A percentile compares a stretch with the other conserved stretches of the same genome.
Conservation (phyloP, 2,113 vertebrate species). For the Grus americana region DNA sequence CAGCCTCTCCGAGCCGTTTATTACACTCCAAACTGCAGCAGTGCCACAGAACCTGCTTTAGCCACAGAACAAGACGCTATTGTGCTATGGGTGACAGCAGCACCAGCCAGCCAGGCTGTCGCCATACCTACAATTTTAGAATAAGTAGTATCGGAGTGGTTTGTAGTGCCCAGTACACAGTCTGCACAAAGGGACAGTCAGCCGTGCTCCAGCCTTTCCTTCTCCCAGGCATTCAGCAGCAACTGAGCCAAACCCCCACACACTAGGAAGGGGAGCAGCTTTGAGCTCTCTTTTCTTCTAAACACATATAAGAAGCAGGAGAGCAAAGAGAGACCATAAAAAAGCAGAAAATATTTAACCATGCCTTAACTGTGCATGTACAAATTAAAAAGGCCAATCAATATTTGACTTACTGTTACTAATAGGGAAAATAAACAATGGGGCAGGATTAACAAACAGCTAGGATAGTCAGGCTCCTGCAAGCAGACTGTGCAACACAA, state of each 20-base stretch:
- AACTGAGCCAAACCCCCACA: background rate
- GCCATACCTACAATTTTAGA: background rate
- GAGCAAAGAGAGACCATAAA: background rate
- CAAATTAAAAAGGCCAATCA: background rate
- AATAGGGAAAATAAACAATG: background rate
- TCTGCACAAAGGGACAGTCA: background rate
- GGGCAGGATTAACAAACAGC: background rate
- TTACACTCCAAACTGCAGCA: background rate
- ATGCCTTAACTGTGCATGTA: background rate
- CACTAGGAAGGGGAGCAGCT: background rate
- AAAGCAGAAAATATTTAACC: background rate
- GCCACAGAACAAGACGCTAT: background rate
- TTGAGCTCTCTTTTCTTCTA: background rate
- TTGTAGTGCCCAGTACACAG: background rate
- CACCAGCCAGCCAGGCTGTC: background rate
- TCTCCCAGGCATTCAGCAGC: background rate
- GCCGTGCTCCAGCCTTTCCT: background rate
- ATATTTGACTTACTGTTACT: background rate
- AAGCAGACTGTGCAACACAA: background rate
- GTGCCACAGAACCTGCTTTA: background rate
- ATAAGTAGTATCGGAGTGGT: background rate
- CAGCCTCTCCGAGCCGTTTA: background rate
- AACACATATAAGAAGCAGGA: accelerated
- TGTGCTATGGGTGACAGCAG: background rate
- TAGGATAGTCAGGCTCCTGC: background rate